Evolutionary conservation across 2,888 invertebrate species (phyloP).

Genomic region (Diaprepes abbreviatus): DNA sequence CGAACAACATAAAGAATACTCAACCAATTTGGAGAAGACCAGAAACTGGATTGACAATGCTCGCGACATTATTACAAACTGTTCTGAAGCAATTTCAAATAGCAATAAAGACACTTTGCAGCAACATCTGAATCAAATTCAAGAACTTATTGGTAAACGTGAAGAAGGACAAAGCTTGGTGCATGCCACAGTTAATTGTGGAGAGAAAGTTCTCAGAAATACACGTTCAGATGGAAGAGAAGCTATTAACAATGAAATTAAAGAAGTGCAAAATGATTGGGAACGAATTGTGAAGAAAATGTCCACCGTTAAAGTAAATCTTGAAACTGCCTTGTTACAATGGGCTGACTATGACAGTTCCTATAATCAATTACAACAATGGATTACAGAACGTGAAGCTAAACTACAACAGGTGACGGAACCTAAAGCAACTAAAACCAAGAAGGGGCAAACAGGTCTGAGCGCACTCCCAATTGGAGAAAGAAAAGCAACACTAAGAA

Average conservation of each 20-base stretch:
- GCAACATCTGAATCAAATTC: constrained; percentile 82
- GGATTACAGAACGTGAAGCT: constrained; percentile 94
- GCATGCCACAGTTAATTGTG: constrained; percentile 88
- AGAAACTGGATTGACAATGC: constrained; percentile 90
- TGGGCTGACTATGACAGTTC: constrained; percentile 98
- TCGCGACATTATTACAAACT: constrained; percentile 83
- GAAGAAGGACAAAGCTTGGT: constrained; percentile 91
- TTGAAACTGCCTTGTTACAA: constrained; percentile 91
- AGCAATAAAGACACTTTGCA: constrained; percentile 89
- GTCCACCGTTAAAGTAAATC: constrained; percentile 90
- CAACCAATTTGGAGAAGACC: constrained; percentile 81
- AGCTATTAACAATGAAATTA: constrained; percentile 86
- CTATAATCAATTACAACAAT: constrained; percentile 91
- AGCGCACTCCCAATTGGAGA: constrained; percentile 87
- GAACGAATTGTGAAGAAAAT: constrained; percentile 91
- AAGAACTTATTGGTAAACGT: constrained; percentile 83
- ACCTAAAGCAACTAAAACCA: constrained; percentile 84
- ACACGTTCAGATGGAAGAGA: constrained; percentile 92
- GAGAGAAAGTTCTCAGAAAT: constrained; percentile 89
- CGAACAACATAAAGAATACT: constrained; percentile 87
- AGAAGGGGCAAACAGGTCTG: constrained; percentile 83
- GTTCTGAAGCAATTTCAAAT: constrained; percentile 83
- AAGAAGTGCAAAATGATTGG: constrained; percentile 93
- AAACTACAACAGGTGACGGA: constrained; percentile 92
- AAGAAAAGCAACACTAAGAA: constrained; percentile 88